Conservation (phyloP, 92 coral and sea anemone species). For the Porites cylindrica region DNA sequence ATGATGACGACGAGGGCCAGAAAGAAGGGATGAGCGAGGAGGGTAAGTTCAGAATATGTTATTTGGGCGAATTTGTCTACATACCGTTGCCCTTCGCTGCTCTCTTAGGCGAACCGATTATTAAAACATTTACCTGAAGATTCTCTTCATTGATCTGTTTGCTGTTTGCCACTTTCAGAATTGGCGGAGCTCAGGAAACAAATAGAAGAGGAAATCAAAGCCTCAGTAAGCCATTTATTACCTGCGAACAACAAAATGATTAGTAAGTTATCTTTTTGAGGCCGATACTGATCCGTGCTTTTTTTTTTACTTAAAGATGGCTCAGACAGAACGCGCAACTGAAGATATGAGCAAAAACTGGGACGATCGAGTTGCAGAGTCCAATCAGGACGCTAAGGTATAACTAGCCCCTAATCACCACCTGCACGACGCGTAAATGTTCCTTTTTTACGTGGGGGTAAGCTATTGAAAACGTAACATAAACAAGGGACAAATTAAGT, state of each 20-base stretch:
- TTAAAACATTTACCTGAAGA: too few relatives aligned
- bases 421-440: too few relatives aligned
- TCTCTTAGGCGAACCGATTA: too few relatives aligned
- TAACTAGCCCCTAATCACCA: neutral
- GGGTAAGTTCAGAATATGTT: constrained; percentile 41
- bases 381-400: constrained; percentile 76
- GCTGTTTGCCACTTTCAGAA: constrained; percentile 56
- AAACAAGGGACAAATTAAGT: too few relatives aligned
- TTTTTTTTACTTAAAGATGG: constrained; percentile 67
- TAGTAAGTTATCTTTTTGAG: too few relatives aligned
- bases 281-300: too few relatives aligned
- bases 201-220: constrained; percentile 91
- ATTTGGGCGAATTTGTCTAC: too few relatives aligned
- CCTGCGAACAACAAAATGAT: too few relatives aligned
- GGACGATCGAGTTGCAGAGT: constrained; percentile 85
- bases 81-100: too few relatives aligned
- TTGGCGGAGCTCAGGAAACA: constrained; percentile 93
- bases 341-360: constrained; percentile 87
- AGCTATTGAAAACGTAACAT: too few relatives aligned
- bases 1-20: constrained; percentile 78
- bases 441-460: too few relatives aligned
- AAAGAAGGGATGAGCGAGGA: constrained; percentile 80
- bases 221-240: constrained; percentile 67
- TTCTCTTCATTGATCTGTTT: too few relatives aligned
- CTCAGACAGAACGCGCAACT: constrained; percentile 79